Evolutionary conservation across 2,797 vertebrate species (phyloP), one percentile per base, ranked within the genome.

Genomic region (Myoxocephalus aenaeus): DNA sequence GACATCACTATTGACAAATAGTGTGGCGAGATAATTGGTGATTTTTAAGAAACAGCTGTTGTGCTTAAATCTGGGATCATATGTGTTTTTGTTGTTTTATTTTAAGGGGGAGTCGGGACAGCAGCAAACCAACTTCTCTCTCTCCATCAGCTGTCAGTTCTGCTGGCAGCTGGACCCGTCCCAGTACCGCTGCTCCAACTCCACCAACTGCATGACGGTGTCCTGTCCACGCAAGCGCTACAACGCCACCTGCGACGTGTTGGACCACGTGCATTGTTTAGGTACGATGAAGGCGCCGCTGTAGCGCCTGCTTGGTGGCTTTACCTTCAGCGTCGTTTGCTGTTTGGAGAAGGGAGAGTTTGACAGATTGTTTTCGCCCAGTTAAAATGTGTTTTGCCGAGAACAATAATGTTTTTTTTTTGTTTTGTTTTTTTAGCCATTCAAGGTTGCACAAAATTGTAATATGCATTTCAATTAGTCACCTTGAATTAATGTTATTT

Each of bases 81-180:
- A 0, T 82, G 14, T 58, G 5, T 46, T 12, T 46, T 64, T 51
- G 7, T 9, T 18, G n/a, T 22, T 22, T 38, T 72, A 8, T 64
- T 54, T 81, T 0, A 54, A 99, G 97, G 96, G 95, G 77, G 92
- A 94, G 81, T 94, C 93, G 1, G 93, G 94, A 72, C 92, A 87
- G 0, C 87, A 89, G 67, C 96, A 95, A 79, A 93, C 92, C 90
- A 94, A 91, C 90, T 99, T 99, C 34, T 87, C 94, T 15, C 86
- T 98, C 79, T 94, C 94, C 63, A 94, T 99, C 93, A 95, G 89
- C 0, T 99, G 98, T 92, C 97, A 96, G 80, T 99, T 98, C 88
- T 99, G 98, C 92, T 99, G 98, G 98, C 98, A 99, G 93, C 95
- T 99, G 64, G 96, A 97, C 0, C 93, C 97, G 0, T 93, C 95